Base-by-base conservation (phyloP, 2,113 vertebrate genomes). In the Phodopus roborovskii region DNA sequence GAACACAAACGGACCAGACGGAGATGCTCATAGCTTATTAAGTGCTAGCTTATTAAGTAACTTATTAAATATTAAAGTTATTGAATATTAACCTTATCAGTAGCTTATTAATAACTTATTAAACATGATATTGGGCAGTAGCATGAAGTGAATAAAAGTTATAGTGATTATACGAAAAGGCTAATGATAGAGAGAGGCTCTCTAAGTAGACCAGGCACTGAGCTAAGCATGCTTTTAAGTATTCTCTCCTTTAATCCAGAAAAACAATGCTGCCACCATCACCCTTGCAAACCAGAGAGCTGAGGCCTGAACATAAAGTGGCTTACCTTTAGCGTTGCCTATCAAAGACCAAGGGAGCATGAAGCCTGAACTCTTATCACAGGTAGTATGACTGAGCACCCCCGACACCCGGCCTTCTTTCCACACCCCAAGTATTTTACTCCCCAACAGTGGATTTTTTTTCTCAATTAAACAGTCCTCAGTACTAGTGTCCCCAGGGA, bases 11-110 rank as follows among this genome's bases (percentile, higher is more conserved):
- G 84, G 94, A 94, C 42, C 4, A 2, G 81, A 95, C 81, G 56
- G 77, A 79, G 42, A 62, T 81, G 28, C 39, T 93, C 78, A 39
- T 90, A 78, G 90, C 88, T 81, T n/a, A 73, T 78, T 91, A 93
- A 42, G 17, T 5, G 16, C 20, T 45, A 12, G 75, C 64, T 81
- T 95, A 95, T 81, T 88, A 89, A 86, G 45, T 50, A 81, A 19
- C 22, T 78, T 77, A 95, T 88, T 96, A 96, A 94, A 91, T 60
- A 94, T 88, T 91, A 83, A 88, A 91, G 75, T 91, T 87, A 75
- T 94, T 91, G 91, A 68, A 26, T 83, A 36, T 88, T 88, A 88
- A 82, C 68, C n/a, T 75, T 91, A 91, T 91, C 92, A 75, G 62
- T 53, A 33, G 87, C 73, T 83, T 95, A 89, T 58, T 81, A 82